Percentiles rank a stretch among this genome's conserved stretches.
These are phyloP conservation scores for Dicrostonyx torquatus DNA, from an alignment of 2,797 vertebrate species.

Conservation along the genomic window DNA sequence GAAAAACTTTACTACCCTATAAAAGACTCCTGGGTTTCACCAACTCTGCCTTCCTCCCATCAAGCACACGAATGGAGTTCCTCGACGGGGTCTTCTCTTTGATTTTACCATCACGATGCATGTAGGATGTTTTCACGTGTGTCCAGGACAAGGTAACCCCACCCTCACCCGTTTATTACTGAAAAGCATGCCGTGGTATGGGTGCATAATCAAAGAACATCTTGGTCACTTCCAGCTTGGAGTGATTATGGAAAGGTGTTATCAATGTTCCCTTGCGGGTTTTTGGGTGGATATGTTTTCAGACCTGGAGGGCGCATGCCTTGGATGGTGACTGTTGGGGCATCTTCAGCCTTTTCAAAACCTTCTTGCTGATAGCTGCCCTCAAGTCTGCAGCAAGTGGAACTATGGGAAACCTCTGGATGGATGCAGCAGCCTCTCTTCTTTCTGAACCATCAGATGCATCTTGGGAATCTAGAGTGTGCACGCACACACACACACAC, in stretches of 20 bases:
- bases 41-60: fast-evolving
- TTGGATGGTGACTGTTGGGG: fast-evolving
- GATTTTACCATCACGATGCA: too few relatives aligned
- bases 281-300: background rate
- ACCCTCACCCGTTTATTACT: too few relatives aligned
- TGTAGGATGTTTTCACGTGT: too few relatives aligned
- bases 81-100: background rate
- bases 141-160: too few relatives aligned
- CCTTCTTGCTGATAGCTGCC: too few relatives aligned
- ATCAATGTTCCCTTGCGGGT: fast-evolving
- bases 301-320: background rate
- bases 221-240: background rate
- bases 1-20: fast-evolving
- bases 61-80: background rate
- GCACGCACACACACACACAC: background rate
- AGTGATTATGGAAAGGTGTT: background rate
- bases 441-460: background rate
- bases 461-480: background rate
- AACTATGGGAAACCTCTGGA: too few relatives aligned
- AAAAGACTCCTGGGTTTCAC: background rate
- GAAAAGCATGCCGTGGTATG: fast-evolving
- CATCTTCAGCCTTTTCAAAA: fast-evolving
- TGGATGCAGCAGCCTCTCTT: background rate
- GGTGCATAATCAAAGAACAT: background rate
- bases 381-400: too few relatives aligned